Base-by-base conservation (phyloP, 2,797 vertebrate genomes). In the Cynodonichthys magdalenae region DNA sequence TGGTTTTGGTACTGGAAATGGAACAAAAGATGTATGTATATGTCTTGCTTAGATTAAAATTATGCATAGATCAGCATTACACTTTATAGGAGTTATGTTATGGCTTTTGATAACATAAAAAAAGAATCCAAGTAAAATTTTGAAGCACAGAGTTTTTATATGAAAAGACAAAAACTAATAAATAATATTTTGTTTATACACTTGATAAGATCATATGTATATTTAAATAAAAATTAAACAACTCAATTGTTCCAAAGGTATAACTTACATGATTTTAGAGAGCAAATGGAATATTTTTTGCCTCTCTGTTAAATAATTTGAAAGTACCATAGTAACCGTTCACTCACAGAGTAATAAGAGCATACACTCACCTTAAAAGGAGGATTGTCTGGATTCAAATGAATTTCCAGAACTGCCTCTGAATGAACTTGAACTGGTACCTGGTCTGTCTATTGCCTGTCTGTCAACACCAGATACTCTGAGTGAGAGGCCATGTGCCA, bases 391-490 rank as follows among this genome's bases (percentile, higher is more conserved):
- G 57, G 55, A 67, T 66, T 74, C 6, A 7, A 83, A 68, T 71
- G 70, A 78, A 65, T 86, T 82, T 85, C 65, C 76, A 83, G 72
- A 81, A 48, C 82, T 71, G 81, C 60, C 50, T 82, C 61, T 50
- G 87, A 87, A 90, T 80, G 74, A 73, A 76, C 71, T 89, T 56
- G 79, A 86, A 90, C 82, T 80, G 68, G 85, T 87, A 90, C 89
- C 87, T 85, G 81, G 75, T 84, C 79, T 44, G 79, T 87, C 90
- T 90, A 89, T 63, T 81, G 86, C 73, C 71, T 74, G 79, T 90
- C 90, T 90, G 86, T 91, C 89, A 90, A 87, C 90, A 89, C 89
- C 71, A 83, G 74, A 82, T 79, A 80, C 55, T 47, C 73, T 57
- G 74, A 87, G 87, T 53, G 54, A 66, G 80, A 78, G 77, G 53